A percentile compares a stretch with the other conserved stretches of the same genome.
phyloP scores from a whole-genome alignment of 2,113 vertebrate species.

The Dicrurus megarhynchus region DNA sequence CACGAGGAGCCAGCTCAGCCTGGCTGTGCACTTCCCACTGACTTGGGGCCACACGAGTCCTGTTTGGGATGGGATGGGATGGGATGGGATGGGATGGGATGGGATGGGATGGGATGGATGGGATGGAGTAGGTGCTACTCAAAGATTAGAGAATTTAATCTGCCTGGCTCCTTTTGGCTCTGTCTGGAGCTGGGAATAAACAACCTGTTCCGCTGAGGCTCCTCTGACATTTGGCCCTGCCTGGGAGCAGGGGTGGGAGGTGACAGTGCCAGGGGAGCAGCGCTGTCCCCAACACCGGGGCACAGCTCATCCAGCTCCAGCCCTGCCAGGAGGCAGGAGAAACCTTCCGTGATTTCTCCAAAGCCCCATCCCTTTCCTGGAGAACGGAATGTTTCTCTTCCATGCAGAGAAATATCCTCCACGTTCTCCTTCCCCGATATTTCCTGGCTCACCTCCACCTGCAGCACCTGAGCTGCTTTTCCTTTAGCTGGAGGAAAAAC shows the following conservation, averaged over 20 bases:
- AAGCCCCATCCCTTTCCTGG: not conserved
- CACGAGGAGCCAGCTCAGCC: not conserved
- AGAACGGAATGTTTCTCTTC: not conserved
- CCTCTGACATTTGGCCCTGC: not conserved
- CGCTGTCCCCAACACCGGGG: rapidly evolving
- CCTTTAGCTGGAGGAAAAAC: not conserved
- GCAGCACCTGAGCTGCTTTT: not conserved
- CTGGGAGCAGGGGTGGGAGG: not conserved
- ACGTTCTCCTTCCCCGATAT: not conserved
- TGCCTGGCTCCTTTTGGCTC: not conserved
- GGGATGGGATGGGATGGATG: not conserved
- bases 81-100: not conserved
- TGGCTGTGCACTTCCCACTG: not conserved
- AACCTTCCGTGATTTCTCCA: not conserved
- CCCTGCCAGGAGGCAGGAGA: not conserved
- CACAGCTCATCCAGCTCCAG: not conserved
- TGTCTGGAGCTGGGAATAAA: not conserved
- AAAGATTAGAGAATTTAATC: not conserved
- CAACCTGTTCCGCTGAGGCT: not conserved
- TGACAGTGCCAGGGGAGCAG: not conserved
- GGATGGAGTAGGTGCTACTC: not conserved
- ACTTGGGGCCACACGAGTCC: rapidly evolving
- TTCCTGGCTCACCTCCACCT: not conserved
- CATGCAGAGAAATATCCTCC: not conserved
- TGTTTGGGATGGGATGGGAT: not conserved